A percentile compares a stretch with the other conserved stretches of the same genome.
These are phyloP conservation scores for Anguilla pacifica DNA, from an alignment of 2,797 vertebrate species.

Conservation along the genomic window DNA sequence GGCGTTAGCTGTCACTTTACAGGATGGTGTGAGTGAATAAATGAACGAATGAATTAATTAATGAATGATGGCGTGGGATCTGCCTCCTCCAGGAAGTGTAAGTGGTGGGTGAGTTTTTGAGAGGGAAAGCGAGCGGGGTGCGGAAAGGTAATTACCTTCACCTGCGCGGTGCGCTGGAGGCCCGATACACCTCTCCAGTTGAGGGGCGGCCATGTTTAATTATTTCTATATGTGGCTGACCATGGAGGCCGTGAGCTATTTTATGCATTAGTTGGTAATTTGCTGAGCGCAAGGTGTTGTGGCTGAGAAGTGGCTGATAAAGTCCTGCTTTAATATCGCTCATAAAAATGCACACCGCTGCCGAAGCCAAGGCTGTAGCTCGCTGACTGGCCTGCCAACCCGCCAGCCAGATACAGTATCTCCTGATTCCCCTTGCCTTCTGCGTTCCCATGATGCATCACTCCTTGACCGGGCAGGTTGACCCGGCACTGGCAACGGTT, in stretches of 20 bases:
- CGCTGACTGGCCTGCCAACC: constrained; percentile 12
- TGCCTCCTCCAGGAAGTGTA: constrained; percentile 41
- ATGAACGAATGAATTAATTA: no score
- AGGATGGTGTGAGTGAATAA: constrained; percentile 33
- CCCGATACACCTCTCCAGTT: constrained; percentile 20
- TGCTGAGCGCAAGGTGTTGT: constrained; percentile 38
- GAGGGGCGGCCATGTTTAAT: constrained; percentile 44
- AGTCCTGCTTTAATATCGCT: constrained; percentile 38
- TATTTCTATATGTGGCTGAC: constrained; percentile 35
- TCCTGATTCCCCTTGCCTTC: background rate
- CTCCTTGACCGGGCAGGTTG: background rate
- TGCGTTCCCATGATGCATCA: background rate
- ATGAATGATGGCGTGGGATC: constrained; percentile 39
- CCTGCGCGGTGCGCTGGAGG: constrained; percentile 20
- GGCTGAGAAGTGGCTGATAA: constrained; percentile 38
- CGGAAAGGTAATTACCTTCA: constrained; percentile 51
- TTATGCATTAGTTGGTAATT: constrained; percentile 43
- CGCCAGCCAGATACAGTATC: background rate
- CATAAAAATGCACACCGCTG: constrained; percentile 20
- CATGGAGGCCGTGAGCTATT: constrained; percentile 38
- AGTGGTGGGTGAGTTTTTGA: constrained; percentile 38
- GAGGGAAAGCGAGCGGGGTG: constrained; percentile 13
- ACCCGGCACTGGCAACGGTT: background rate
- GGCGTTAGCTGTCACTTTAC: constrained; percentile 49
- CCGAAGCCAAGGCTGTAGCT: constrained; percentile 19